phyloP scores from a whole-genome alignment of 2,113 vertebrate species.

The Equus przewalskii region DNA sequence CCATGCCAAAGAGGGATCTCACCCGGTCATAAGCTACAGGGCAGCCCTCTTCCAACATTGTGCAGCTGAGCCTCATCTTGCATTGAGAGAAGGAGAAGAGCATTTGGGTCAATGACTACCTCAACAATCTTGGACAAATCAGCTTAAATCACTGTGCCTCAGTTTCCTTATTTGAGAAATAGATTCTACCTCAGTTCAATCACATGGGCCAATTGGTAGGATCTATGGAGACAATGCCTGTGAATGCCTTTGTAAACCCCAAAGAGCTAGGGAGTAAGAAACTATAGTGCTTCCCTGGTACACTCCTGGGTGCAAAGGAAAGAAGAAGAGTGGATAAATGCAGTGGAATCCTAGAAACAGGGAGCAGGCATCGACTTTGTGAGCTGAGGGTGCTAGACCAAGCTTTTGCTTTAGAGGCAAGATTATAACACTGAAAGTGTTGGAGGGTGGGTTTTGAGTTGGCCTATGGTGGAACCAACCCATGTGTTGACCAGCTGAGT shows the following conservation, averaged over 20 bases:
- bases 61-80: too few species aligned
- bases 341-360: not conserved
- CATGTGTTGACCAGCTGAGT: not conserved
- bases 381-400: not conserved
- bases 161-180: not conserved
- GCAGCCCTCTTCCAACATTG: not conserved
- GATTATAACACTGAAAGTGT: not conserved
- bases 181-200: not conserved
- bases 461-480: not conserved
- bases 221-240: rapidly evolving
- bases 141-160: not conserved
- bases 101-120: not conserved
- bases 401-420: not conserved
- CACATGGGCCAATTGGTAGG: rapidly evolving
- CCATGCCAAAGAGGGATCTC: not conserved
- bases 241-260: not conserved
- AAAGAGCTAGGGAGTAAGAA: not conserved
- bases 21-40: not conserved
- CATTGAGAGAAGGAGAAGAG: not conserved
- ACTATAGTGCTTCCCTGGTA: not conserved
- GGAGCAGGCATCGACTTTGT: not conserved
- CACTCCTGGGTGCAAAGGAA: not conserved
- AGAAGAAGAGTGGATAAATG: not conserved
- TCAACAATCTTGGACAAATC: not conserved
- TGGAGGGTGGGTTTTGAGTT: not conserved